A percentile compares a stretch with the other conserved stretches of the same genome.
phyloP scores from a whole-genome alignment of 2,888 invertebrate species.

The Diaprepes abbreviatus region DNA sequence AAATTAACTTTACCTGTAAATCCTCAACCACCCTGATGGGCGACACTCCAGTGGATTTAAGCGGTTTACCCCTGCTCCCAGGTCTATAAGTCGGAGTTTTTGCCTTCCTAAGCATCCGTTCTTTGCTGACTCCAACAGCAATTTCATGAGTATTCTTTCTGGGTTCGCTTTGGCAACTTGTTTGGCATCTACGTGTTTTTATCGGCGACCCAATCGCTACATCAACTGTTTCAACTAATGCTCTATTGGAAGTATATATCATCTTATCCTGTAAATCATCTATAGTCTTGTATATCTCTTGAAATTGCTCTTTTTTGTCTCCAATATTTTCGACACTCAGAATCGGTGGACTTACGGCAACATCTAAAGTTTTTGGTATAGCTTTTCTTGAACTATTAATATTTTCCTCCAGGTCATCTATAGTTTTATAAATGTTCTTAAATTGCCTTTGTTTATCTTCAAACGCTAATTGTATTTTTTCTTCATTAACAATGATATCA shows the following conservation, averaged over 20 bases:
- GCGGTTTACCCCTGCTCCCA: not conserved
- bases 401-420: slow-evolving; percentile 20
- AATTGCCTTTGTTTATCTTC: slow-evolving; percentile 22
- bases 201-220: slow-evolving; percentile 11
- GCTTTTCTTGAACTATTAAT: slow-evolving; percentile 11
- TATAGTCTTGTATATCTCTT: slow-evolving; percentile 7
- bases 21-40: slow-evolving; percentile 14
- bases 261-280: slow-evolving; percentile 8
- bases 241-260: not conserved
- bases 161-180: not conserved
- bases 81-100: not conserved
- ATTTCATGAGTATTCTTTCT: slow-evolving; percentile 14
- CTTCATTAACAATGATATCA: not conserved
- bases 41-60: slow-evolving; percentile 34
- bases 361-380: slow-evolving; percentile 15
- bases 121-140: slow-evolving; percentile 18
- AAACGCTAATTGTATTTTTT: not conserved
- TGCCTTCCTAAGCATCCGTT: not conserved
- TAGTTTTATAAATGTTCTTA: slow-evolving; percentile 30
- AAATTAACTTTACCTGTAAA: too few relatives aligned
- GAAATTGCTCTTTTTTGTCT: slow-evolving; percentile 10
- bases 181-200: not conserved
- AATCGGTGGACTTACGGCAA: not conserved
- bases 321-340: not conserved
- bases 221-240: slow-evolving; percentile 2